Evolutionary conservation across 1,140 invertebrate genomes (phyloP), one percentile per base, ranked within the genome.

Genomic region (Coptotermes formosanus): DNA sequence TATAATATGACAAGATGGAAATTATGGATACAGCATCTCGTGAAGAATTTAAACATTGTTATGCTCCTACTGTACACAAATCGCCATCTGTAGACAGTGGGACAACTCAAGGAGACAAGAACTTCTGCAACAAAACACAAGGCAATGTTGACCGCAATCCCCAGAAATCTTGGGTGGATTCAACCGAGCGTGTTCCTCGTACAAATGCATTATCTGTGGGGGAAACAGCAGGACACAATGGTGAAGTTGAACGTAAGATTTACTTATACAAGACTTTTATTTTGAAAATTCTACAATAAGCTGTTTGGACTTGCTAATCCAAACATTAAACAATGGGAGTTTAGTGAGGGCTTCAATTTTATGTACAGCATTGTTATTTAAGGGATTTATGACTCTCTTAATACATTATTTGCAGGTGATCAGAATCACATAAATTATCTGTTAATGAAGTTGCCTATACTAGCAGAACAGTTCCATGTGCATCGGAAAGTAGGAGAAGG

Each of bases 401-500:
- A 30, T 75, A 14, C 64, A 25, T 44, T 84, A 16, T 55, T 84
- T 52, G 19, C 45, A 84, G 83, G 83, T 0, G 30, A 45, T n/a
- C 83, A 52, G 45, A n/a, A 93, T 93, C 90, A 93, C 92, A 90
- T 91, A 87, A 90, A 90, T 30, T 92, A 93, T 87, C 89, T 94
- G 59, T 86, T 93, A 30, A 87, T 89, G 48, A 93, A 92, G 87
- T 90, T 95, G 82, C 95, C 95, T 69, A 91, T 93, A 87, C 89
- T 96, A 82, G 92, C 93, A 25, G 92, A 94, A 86, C 91, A 94
- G 86, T 96, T 96, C 89, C 90, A 94, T 87, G 89, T 96, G 0
- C 94, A 95, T 89, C 91, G 91, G 25, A 95, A 95, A 89, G 94
- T 96, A 88, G 95, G 95, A 0, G 95, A 95, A 91, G 96, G 96